A percentile compares a stretch with the other conserved stretches of the same genome.
phyloP scores from a whole-genome alignment of 2,113 vertebrate species.

The Ceratotherium simum region DNA sequence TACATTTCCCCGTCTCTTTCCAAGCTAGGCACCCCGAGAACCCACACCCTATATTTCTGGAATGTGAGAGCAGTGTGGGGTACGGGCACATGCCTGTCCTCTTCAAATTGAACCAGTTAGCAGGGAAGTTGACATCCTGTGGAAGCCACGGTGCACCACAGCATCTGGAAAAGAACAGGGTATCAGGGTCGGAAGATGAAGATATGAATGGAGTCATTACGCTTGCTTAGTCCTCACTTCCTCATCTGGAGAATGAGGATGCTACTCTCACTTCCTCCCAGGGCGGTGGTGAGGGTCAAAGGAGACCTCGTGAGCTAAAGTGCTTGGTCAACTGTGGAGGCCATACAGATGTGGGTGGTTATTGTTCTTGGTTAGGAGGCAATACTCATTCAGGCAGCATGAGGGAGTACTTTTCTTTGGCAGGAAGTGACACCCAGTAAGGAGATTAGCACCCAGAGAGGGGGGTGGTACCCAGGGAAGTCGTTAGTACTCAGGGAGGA shows the following conservation, averaged over 20 bases:
- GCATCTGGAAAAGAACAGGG: not conserved
- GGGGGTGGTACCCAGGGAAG: too few relatives aligned
- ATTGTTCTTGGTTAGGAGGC: not conserved
- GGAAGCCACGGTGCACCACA: rapidly evolving
- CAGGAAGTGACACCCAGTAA: not conserved
- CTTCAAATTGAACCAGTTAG: not conserved
- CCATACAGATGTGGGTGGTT: rapidly evolving
- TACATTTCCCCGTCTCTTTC: not conserved
- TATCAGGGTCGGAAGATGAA: not conserved
- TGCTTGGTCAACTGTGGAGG: not conserved
- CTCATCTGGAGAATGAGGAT: not conserved
- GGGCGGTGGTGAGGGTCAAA: too few relatives aligned
- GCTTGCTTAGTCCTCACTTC: too few relatives aligned
- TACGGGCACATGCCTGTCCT: not conserved
- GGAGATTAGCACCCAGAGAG: not conserved
- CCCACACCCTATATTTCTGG: not conserved
- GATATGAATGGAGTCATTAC: rapidly evolving
- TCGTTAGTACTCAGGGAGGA: not conserved
- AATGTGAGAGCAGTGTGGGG: not conserved
- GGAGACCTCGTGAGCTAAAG: too few relatives aligned
- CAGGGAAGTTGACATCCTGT: not conserved
- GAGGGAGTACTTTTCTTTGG: not conserved
- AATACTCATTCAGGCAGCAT: not conserved
- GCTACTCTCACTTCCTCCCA: not conserved
- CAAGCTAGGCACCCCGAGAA: not conserved